phyloP scores from a whole-genome alignment of 2,888 invertebrate genomes.

The Pristionchus mayeri region DNA sequence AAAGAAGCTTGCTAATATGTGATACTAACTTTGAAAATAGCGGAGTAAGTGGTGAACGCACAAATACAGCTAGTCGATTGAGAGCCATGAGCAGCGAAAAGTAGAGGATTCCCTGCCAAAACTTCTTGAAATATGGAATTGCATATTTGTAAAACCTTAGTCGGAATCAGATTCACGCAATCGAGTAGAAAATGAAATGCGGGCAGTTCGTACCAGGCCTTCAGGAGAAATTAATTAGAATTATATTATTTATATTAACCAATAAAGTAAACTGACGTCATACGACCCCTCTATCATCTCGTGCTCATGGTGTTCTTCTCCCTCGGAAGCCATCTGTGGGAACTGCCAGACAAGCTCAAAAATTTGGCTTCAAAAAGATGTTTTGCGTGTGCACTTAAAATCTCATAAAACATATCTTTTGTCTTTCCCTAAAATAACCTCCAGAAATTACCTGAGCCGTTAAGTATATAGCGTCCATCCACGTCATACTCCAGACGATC shows the following conservation, averaged over 20 bases:
- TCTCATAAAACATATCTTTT: too few relatives aligned
- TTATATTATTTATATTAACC: not conserved
- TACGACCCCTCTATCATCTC: not conserved
- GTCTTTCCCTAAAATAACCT: too few relatives aligned
- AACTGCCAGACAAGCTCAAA: not conserved
- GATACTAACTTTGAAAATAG: not conserved
- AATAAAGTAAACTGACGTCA: too few relatives aligned
- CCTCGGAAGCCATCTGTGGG: not conserved
- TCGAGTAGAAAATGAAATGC: not conserved
- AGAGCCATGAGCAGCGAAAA: conserved; percentile 1
- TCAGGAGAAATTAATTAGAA: too few relatives aligned
- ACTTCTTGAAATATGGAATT: too few relatives aligned
- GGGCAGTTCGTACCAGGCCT: conserved; percentile 1
- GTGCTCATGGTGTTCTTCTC: too few relatives aligned
- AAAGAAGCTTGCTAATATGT: not conserved
- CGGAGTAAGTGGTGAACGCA: not conserved
- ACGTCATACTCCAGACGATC: conserved; percentile 37
- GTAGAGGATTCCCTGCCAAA: not conserved
- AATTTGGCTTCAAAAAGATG: too few relatives aligned
- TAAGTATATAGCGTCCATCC: conserved; percentile 16
- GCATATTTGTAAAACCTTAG: not conserved
- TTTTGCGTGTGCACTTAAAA: too few relatives aligned
- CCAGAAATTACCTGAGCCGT: not conserved
- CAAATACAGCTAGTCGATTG: conserved; percentile 11
- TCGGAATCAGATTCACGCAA: not conserved